Conservation (phyloP, 2,797 vertebrate genomes). For the Clarias platycephalus region DNA sequence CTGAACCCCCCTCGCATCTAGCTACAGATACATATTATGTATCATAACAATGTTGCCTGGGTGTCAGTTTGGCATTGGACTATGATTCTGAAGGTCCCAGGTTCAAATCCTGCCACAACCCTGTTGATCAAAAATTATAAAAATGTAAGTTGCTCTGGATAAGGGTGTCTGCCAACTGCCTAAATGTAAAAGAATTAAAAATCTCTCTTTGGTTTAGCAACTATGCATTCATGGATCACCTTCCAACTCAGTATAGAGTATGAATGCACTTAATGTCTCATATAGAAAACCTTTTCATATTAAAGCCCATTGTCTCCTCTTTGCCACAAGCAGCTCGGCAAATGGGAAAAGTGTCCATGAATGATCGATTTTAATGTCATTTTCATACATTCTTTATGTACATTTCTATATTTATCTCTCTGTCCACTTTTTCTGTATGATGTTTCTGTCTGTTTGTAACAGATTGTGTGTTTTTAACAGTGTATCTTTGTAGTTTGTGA, state of each 20-base stretch:
- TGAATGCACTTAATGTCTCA: not conserved
- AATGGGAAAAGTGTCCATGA: not conserved
- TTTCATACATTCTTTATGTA: not conserved
- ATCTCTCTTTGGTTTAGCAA: not conserved
- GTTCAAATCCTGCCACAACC: too few relatives aligned
- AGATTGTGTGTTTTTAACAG: not conserved
- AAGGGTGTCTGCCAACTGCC: too few relatives aligned
- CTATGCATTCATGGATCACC: not conserved
- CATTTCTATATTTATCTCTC: too few relatives aligned
- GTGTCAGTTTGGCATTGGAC: too few relatives aligned
- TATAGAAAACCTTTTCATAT: not conserved
- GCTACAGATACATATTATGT: not conserved
- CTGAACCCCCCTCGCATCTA: too few relatives aligned
- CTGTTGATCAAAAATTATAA: too few relatives aligned
- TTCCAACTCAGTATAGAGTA: not conserved
- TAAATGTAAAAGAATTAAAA: not conserved
- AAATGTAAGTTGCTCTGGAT: too few relatives aligned
- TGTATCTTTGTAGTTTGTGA: slow-evolving; percentile 33
- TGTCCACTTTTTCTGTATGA: not conserved
- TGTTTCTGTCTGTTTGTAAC: not conserved
- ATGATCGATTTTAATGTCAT: not conserved
- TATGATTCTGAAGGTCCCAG: too few relatives aligned
- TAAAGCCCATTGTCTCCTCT: not conserved
- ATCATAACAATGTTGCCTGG: not conserved
- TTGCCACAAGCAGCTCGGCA: not conserved